Conservation (phyloP, 2,888 invertebrate species). For the Ceratothoa steindachneri region DNA sequence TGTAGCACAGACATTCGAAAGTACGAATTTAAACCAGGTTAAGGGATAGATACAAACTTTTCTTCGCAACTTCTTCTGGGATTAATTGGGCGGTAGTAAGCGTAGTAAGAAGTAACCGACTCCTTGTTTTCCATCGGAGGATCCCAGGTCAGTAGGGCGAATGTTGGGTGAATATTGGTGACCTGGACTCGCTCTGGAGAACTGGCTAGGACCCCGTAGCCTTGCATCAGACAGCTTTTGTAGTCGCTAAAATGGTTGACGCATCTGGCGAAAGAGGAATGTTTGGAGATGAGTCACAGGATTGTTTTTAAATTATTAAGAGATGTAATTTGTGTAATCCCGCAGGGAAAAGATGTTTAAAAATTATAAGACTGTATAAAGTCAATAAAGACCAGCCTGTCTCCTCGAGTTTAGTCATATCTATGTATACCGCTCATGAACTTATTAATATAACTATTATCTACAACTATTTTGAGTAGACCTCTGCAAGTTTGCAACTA, state of each 20-base stretch:
- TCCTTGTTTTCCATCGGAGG: constrained; percentile 67
- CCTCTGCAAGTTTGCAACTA: no score
- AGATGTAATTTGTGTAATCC: not conserved
- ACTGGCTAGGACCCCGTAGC: constrained; percentile 75
- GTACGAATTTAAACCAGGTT: no score
- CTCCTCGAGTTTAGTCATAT: not conserved
- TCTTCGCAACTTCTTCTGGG: no score
- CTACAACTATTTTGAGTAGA: no score
- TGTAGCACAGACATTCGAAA: no score
- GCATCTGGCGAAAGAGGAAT: constrained; percentile 57
- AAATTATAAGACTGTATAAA: not conserved
- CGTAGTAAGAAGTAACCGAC: constrained; percentile 65
- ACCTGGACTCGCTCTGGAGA: constrained; percentile 65
- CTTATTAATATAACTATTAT: no score
- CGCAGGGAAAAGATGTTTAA: not conserved
- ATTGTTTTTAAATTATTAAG: not conserved
- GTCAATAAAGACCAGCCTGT: not conserved
- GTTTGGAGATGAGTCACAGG: no score
- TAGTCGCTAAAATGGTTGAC: constrained; percentile 75
- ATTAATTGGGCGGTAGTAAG: constrained; percentile 63
- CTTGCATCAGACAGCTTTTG: constrained; percentile 75
- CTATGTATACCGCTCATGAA: no score
- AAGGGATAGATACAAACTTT: no score
- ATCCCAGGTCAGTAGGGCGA: constrained; percentile 74
- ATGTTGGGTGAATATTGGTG: constrained; percentile 69